Percentiles rank a stretch among this genome's conserved stretches.
Conservation (phyloP, 2,888 invertebrate genomes). For the Maniola hyperantus region DNA sequence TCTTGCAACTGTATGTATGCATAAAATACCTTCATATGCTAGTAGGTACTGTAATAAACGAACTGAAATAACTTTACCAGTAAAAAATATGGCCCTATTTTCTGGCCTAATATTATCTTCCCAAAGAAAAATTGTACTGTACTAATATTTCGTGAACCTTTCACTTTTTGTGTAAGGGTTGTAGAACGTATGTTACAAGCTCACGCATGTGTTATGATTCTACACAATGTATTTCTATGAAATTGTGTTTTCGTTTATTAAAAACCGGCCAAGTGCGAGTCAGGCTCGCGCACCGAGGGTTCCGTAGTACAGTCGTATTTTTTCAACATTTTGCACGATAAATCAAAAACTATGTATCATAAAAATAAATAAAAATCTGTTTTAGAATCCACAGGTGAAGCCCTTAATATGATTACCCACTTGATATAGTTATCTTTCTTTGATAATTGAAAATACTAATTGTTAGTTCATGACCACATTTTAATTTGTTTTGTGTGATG, state of each 20-base stretch:
- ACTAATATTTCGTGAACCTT: background rate
- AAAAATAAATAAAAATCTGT: no score
- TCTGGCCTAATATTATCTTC: conserved; percentile 2
- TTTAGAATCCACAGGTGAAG: no score
- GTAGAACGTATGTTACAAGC: conserved; percentile 2
- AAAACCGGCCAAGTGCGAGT: no score
- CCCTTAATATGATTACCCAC: no score
- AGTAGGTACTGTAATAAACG: background rate
- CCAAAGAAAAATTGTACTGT: conserved; percentile 6
- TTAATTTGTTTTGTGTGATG: no score
- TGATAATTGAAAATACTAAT: no score
- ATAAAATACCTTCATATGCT: background rate
- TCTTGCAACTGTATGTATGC: background rate
- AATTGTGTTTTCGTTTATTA: background rate
- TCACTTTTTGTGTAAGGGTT: background rate
- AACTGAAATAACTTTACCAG: conserved; percentile 4
- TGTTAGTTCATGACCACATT: no score
- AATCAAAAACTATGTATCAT: no score
- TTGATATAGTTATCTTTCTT: no score
- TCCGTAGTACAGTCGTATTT: no score
- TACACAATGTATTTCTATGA: background rate
- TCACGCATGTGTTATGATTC: background rate
- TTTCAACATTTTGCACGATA: no score
- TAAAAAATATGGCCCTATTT: conserved; percentile 6
- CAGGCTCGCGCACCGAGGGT: no score